These are phyloP conservation scores for Drosophila rellima DNA, from an alignment of 2,888 invertebrate genomes.

Conservation along the genomic window DNA sequence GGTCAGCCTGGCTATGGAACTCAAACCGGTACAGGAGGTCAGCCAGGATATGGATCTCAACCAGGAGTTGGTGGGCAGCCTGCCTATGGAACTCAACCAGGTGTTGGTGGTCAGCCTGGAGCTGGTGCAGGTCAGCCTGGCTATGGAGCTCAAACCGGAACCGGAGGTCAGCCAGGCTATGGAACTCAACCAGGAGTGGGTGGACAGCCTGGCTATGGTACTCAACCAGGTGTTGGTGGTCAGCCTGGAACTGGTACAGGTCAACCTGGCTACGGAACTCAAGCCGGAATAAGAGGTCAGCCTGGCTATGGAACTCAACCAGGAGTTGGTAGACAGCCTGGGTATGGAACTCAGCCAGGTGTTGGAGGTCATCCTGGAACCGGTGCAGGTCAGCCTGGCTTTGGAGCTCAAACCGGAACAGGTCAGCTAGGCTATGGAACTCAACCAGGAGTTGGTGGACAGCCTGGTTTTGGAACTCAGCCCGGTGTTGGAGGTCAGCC, in stretches of 20 bases:
- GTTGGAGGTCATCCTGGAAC: slow-evolving; percentile 1
- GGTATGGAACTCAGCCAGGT: slow-evolving; percentile 20
- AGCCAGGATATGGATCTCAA: slow-evolving; percentile 15
- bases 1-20: slow-evolving; percentile 28
- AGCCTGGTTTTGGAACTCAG: slow-evolving; percentile 5
- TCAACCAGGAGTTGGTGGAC: slow-evolving; percentile 25
- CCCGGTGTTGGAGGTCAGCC: slow-evolving; percentile 21
- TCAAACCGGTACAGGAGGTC: slow-evolving; percentile 22
- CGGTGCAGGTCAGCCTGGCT: slow-evolving; percentile 27
- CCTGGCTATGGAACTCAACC: slow-evolving; percentile 22
- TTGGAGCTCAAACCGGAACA: slow-evolving; percentile 10
- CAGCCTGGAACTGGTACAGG: background rate
- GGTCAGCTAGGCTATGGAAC: slow-evolving; percentile 34
- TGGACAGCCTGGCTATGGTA: slow-evolving; percentile 17
- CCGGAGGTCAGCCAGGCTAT: slow-evolving; percentile 14
- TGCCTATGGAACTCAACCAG: slow-evolving; percentile 15
- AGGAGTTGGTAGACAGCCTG: slow-evolving; percentile 30
- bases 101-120: slow-evolving; percentile 14
- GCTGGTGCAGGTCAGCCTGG: slow-evolving; percentile 27
- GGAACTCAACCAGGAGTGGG: too few species aligned
- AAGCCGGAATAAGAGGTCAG: background rate
- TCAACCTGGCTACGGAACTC: background rate
- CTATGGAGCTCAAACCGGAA: slow-evolving; percentile 13
- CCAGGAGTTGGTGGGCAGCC: slow-evolving; percentile 23
- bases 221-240: slow-evolving; percentile 16